Evolutionary conservation across 2,797 vertebrate species (phyloP).

Genomic region (Taeniopygia guttata): DNA sequence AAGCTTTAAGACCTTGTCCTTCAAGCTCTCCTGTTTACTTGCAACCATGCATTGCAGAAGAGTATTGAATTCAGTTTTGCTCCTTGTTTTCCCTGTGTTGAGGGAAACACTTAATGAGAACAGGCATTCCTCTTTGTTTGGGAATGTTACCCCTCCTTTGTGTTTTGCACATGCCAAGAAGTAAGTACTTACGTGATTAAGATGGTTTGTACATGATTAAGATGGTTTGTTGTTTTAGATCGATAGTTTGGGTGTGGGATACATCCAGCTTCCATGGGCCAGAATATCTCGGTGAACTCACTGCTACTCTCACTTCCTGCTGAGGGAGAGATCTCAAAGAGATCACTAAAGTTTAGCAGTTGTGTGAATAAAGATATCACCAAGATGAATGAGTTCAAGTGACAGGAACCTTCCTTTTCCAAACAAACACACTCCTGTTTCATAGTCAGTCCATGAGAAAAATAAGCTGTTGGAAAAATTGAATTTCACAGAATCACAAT

Average conservation of each 20-base stretch:
- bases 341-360: neutral
- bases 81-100: neutral
- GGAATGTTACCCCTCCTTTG: neutral
- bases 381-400: neutral
- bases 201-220: conserved; percentile 16
- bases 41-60: neutral
- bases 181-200: neutral
- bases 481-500: neutral
- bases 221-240: conserved; percentile 21
- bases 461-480: neutral
- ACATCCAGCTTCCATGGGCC: neutral
- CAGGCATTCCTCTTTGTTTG: conserved; percentile 4
- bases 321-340: neutral
- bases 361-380: neutral
- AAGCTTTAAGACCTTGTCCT: neutral
- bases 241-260: neutral
- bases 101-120: conserved; percentile 14
- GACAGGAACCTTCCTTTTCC: neutral
- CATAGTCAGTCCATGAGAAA: neutral
- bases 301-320: neutral
- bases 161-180: neutral
- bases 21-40: neutral
- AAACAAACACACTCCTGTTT: neutral
- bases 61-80: neutral
- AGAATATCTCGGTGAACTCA: neutral